phyloP scores from a whole-genome alignment of 2,888 invertebrate species.

The Phania funesta region DNA sequence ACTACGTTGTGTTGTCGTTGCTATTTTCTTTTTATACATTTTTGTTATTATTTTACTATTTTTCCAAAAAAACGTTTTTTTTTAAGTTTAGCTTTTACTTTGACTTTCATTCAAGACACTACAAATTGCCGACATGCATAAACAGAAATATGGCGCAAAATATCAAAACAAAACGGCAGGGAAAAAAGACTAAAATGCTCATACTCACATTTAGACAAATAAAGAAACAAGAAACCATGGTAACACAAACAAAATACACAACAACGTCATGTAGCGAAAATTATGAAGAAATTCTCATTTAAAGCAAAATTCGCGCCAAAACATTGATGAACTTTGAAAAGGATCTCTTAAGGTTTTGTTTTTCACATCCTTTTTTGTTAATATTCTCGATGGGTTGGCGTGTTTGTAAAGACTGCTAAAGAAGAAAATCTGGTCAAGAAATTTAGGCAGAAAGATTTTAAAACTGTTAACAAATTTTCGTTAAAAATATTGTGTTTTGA shows the following conservation, averaged over 20 bases:
- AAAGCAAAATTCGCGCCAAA: conserved; percentile 63
- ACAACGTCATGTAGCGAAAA: conserved; percentile 61
- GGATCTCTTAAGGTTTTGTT: conserved; percentile 2
- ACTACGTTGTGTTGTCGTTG: not conserved
- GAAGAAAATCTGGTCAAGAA: not conserved
- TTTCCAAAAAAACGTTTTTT: conserved; percentile 36
- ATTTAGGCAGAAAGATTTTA: not conserved
- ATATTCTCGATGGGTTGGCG: not conserved
- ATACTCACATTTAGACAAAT: conserved; percentile 14
- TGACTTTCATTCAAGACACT: conserved; percentile 79
- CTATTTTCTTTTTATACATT: conserved; percentile 5
- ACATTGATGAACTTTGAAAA: conserved; percentile 39
- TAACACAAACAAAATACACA: conserved; percentile 51
- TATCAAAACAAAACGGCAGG: conserved; percentile 49
- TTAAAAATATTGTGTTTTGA: no score
- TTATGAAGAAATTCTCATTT: conserved; percentile 56
- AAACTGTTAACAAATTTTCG: no score
- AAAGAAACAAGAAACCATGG: conserved; percentile 53
- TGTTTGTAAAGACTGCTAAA: not conserved
- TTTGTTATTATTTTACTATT: conserved; percentile 55
- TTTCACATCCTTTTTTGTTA: conserved; percentile 7
- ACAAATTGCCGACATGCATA: conserved; percentile 44
- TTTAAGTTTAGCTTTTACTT: conserved; percentile 77
- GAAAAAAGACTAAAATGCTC: not conserved
- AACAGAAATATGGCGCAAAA: conserved; percentile 64